Evolutionary conservation across 2,888 invertebrate species (phyloP), one percentile per base, ranked within the genome.

Genomic region (Cryptocheilus praepositus): DNA sequence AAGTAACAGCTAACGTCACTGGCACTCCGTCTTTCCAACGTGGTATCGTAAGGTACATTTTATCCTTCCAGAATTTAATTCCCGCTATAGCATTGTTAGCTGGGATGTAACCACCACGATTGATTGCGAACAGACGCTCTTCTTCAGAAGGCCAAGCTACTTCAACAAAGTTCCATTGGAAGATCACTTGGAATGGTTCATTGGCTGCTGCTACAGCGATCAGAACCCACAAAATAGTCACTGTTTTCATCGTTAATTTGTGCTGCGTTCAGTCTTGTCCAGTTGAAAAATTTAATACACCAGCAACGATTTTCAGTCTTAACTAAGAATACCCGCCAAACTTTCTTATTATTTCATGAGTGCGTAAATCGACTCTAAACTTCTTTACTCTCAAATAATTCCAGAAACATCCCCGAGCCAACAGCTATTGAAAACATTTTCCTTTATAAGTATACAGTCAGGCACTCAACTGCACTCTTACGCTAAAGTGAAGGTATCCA

Each of bases 131-230:
- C 56, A 90, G 89, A 71, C 91, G 91, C 18, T 90, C 90, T 73
- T 90, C 91, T 57, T 90, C 91, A 71, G 90, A 90, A 45, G 91
- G 91, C 93, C 94, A 95, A 36, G 92, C 91, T 89, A 92, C 93
- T 84, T 94, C 93, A 71, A 94, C 89, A 72, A 91, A 91, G 83
- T 92, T 92, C 94, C 94, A 95, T 89, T 94, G 93, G 88, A 93
- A 93, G 67, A 93, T 91, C 43, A 94, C 94, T 67, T 91, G 90
- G 87, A 94, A 94, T 83, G 92, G 92, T 83, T 79, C 86, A 62
- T 86, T 81, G 21, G 74, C 75, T 16, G 53, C 36, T 2, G 64
- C 71, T 21, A 73, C 51, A 1, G 73, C 62, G 13, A 63, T 58
- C 11, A 71, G 21, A 44, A 67, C 0, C 5, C 57, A n/a, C 1